These are phyloP conservation scores for Xylophagus ater DNA, from an alignment of 2,888 invertebrate species.

Conservation along the genomic window DNA sequence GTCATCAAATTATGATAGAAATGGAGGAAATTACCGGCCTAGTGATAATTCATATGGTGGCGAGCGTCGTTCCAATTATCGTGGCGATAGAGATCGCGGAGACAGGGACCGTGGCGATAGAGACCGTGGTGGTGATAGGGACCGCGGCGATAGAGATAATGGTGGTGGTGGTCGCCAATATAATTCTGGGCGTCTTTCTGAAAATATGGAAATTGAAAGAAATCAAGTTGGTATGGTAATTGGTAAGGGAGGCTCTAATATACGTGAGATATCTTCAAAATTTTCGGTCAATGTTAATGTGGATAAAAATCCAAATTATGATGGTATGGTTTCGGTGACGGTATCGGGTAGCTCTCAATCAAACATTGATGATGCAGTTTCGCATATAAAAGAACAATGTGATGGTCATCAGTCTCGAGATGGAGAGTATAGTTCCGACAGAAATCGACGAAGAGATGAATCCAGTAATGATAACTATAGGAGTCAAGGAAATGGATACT, in stretches of 20 bases:
- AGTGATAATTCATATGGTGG: background rate
- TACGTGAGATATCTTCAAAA: constrained; percentile 52
- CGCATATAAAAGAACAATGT: constrained; percentile 19
- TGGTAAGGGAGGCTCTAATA: constrained; percentile 77
- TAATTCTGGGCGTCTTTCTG: constrained; percentile 3
- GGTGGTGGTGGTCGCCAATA: constrained; percentile 6
- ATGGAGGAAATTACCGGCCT: background rate
- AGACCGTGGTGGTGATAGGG: background rate
- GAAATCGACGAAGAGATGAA: background rate
- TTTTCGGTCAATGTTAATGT: constrained; percentile 51
- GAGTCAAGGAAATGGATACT: background rate
- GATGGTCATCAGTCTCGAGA: constrained; percentile 15
- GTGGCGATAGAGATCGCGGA: constrained; percentile 1
- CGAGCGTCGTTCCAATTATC: background rate
- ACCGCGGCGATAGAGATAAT: background rate
- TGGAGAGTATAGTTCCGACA: constrained; percentile 6
- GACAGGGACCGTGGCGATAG: background rate
- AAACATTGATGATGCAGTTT: constrained; percentile 23
- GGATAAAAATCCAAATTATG: constrained; percentile 30
- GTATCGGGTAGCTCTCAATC: constrained; percentile 21
- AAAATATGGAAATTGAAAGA: constrained; percentile 26
- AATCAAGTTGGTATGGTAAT: constrained; percentile 46
- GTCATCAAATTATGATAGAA: too few relatives aligned
- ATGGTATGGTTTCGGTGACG: constrained; percentile 17
- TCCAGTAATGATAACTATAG: background rate